Evolutionary conservation across 2,797 vertebrate species (phyloP).

Genomic region (Harpagifer antarcticus): DNA sequence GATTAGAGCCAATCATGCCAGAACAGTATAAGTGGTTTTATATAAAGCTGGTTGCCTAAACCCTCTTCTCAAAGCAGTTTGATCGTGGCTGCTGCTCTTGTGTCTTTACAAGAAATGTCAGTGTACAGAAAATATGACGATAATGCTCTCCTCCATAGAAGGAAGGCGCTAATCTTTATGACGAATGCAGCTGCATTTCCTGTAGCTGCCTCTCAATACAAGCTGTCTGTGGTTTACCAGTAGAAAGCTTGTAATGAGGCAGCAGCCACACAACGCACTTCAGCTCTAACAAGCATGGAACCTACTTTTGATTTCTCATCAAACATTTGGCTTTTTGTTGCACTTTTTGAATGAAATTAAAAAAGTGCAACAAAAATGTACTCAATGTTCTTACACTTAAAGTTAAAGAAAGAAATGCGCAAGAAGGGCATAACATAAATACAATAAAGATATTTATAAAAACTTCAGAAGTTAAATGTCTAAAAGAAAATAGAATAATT

Average conservation of each 20-base stretch:
- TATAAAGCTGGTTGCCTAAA: background rate
- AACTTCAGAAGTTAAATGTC: too few relatives aligned
- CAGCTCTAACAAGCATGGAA: background rate
- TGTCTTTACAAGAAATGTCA: conserved; percentile 4
- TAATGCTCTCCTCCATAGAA: background rate
- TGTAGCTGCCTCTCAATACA: conserved; percentile 18
- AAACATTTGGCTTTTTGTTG: background rate
- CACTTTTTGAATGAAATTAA: too few relatives aligned
- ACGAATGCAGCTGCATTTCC: conserved; percentile 19
- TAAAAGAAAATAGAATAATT: too few relatives aligned
- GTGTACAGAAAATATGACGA: background rate
- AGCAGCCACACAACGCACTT: background rate
- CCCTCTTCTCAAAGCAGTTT: background rate
- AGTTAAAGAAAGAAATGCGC: too few relatives aligned
- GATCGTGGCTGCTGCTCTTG: background rate
- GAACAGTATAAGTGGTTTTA: background rate
- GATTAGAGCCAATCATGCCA: background rate
- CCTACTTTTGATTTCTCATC: background rate
- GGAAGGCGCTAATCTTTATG: background rate
- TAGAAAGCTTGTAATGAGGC: conserved; percentile 4
- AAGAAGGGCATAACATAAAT: too few relatives aligned
- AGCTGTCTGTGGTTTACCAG: conserved; percentile 20
- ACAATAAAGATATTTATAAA: too few relatives aligned
- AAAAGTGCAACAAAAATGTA: background rate
- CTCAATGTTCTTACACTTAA: too few relatives aligned